phyloP scores from a whole-genome alignment of 2,113 vertebrate genomes.

The Grallaria varia region DNA sequence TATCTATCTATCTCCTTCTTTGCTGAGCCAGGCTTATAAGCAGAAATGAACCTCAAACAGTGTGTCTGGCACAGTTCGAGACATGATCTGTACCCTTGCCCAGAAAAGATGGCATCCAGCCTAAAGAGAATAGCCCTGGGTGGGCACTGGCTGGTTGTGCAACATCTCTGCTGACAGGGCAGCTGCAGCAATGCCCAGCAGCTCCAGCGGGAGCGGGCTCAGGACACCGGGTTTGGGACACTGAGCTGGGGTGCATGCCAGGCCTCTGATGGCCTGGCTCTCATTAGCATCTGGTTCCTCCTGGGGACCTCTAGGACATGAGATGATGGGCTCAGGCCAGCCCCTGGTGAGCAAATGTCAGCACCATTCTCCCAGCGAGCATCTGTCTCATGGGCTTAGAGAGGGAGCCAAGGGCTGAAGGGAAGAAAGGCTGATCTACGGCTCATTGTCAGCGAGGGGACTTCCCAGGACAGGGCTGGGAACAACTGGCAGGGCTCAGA shows the following conservation, averaged over 20 bases:
- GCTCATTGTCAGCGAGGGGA: background rate
- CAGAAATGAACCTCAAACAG: background rate
- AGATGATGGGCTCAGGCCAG: background rate
- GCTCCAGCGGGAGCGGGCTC: background rate
- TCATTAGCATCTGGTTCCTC: background rate
- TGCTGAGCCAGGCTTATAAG: background rate
- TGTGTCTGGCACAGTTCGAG: conserved; percentile 13
- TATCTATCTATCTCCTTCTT: background rate
- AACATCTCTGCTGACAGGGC: background rate
- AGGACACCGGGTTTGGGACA: background rate
- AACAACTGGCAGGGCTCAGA: background rate
- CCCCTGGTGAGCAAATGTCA: conserved; percentile 11
- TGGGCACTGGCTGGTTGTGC: conserved; percentile 27
- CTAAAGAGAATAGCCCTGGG: background rate
- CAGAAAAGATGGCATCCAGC: conserved; percentile 37
- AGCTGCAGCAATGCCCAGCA: background rate
- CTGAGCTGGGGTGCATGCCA: background rate
- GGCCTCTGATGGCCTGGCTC: background rate
- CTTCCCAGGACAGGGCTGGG: background rate
- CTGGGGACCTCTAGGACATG: background rate
- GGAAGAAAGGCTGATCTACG: background rate
- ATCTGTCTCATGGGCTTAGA: background rate
- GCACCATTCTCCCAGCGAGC: background rate
- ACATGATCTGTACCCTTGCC: conserved; percentile 11
- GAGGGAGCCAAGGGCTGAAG: background rate